A percentile compares a stretch with the other conserved stretches of the same genome.
phyloP scores from a whole-genome alignment of 2,888 invertebrate species.

The Amblyjoppa proteus region DNA sequence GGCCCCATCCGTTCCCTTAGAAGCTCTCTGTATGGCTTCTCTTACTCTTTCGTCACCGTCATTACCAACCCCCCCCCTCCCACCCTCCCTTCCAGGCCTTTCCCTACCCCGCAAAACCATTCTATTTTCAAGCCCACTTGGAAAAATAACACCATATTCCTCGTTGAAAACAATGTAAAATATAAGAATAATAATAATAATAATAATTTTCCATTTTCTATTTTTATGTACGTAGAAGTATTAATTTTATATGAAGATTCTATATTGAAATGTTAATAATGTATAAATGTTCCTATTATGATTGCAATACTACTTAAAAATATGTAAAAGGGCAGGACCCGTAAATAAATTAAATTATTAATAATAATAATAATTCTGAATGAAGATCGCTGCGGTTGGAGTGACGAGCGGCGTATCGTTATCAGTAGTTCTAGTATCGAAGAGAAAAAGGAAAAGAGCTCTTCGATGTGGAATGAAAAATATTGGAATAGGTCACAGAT shows the following conservation, averaged over 20 bases:
- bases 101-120: constrained; percentile 4
- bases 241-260: no score
- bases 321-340: no score
- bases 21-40: constrained; percentile 48
- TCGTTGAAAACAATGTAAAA: neutral
- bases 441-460: neutral
- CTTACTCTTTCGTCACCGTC: constrained; percentile 44
- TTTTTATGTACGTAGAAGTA: no score
- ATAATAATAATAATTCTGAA: no score
- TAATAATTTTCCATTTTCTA: no score
- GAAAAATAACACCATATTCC: neutral
- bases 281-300: no score
- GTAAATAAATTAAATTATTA: no score
- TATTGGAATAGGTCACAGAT: constrained; percentile 14
- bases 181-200: neutral
- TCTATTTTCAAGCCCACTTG: constrained; percentile 32
- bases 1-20: constrained; percentile 17
- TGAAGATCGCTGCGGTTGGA: neutral
- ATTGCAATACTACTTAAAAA: no score
- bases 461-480: constrained; percentile 11
- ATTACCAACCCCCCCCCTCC: constrained; percentile 48
- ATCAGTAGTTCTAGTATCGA: constrained; percentile 19
- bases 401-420: constrained; percentile 1
- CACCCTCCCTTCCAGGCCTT: constrained; percentile 23
- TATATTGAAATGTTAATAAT: no score